phyloP scores from a whole-genome alignment of 2,113 vertebrate species.

The Dolichallabes microphthalmus region DNA sequence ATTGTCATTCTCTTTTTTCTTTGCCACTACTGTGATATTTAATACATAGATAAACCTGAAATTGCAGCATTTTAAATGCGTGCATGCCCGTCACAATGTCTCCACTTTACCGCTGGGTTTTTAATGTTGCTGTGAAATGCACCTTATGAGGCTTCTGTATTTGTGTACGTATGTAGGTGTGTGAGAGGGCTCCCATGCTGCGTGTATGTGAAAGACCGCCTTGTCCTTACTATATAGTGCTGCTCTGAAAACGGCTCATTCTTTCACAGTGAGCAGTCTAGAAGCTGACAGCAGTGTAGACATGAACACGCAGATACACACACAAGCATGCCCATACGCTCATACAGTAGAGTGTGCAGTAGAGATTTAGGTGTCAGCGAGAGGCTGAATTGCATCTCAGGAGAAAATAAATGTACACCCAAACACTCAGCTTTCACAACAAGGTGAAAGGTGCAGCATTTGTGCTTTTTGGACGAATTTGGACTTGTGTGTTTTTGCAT shows the following conservation, averaged over 20 bases:
- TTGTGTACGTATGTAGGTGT: conserved; percentile 8
- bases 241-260: conserved; percentile 43
- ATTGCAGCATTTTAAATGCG: neutral
- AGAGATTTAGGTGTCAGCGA: conserved; percentile 35
- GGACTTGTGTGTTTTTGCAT: conserved; percentile 30
- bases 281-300: conserved; percentile 39
- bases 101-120: neutral
- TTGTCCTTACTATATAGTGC: conserved; percentile 49
- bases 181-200: conserved; percentile 36
- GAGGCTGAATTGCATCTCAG: conserved; percentile 19
- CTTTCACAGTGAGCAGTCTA: conserved; percentile 22
- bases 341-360: conserved; percentile 22
- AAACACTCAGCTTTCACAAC: conserved; percentile 50
- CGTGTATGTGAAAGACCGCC: conserved; percentile 53
- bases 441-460: conserved; percentile 52
- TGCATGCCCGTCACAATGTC: neutral
- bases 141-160: conserved; percentile 24
- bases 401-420: conserved; percentile 25
- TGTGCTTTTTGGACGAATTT: conserved; percentile 40
- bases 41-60: neutral
- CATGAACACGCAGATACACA: conserved; percentile 34
- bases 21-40: neutral
- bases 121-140: conserved; percentile 4
- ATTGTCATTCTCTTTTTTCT: neutral
- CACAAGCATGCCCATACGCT: conserved; percentile 16